A percentile compares a stretch with the other conserved stretches of the same genome.
Conservation (phyloP, 2,888 invertebrate species). For the Drosophila acutilabella region DNA sequence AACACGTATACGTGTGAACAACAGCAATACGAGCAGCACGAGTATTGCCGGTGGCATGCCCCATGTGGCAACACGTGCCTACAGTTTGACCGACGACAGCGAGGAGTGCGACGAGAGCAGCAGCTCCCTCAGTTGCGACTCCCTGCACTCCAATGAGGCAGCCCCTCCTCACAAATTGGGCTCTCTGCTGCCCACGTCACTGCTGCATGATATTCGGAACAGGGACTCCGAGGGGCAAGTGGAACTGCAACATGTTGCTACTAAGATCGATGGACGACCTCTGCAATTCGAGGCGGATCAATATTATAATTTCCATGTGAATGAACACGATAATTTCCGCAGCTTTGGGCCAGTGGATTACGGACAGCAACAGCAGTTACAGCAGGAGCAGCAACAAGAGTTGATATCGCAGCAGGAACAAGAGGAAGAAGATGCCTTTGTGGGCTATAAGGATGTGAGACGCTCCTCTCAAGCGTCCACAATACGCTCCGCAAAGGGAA, state of each 20-base stretch:
- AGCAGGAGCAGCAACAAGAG: neutral
- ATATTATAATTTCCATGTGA: constrained; percentile 93
- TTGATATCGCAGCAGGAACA: neutral
- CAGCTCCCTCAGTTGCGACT: constrained; percentile 93
- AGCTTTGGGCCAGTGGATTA: constrained; percentile 58
- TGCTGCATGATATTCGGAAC: constrained; percentile 88
- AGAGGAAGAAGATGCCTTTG: constrained; percentile 89
- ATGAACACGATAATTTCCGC: constrained; percentile 86
- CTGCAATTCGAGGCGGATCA: constrained; percentile 90
- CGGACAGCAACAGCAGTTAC: neutral
- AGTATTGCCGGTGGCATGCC: constrained; percentile 11
- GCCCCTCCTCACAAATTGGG: constrained; percentile 56
- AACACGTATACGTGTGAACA: constrained; percentile 77
- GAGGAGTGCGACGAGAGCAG: constrained; percentile 87
- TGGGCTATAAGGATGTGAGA: constrained; percentile 91
- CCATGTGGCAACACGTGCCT: constrained; percentile 85
- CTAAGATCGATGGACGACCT: constrained; percentile 80
- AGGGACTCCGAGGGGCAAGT: constrained; percentile 59
- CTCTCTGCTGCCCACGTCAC: constrained; percentile 86
- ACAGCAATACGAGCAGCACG: neutral
- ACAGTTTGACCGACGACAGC: constrained; percentile 88
- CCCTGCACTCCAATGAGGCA: constrained; percentile 90
- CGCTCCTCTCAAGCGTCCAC: constrained; percentile 87
- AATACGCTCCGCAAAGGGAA: constrained; percentile 96
- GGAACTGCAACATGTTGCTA: constrained; percentile 34